Percentiles rank a stretch among this genome's conserved stretches.
These are phyloP conservation scores for Scaptodrosophila latifasciaeformis DNA, from an alignment of 2,888 invertebrate genomes.

Conservation along the genomic window DNA sequence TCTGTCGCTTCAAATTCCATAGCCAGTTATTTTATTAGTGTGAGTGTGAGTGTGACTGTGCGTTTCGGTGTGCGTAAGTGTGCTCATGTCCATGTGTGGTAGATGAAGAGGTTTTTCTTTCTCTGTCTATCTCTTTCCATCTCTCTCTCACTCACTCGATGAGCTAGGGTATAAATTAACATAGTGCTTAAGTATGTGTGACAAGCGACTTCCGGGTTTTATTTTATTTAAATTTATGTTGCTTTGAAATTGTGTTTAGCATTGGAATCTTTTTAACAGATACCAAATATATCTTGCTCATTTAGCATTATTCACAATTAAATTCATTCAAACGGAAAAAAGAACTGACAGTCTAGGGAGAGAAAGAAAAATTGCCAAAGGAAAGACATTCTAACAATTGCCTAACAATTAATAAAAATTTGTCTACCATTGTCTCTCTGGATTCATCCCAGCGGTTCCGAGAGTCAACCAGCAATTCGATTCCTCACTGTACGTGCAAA, in stretches of 20 bases:
- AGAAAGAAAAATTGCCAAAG: too few species aligned
- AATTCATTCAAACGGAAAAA: conserved; percentile 50
- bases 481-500: too few species aligned
- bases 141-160: too few species aligned
- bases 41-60: conserved; percentile 1
- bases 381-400: too few species aligned
- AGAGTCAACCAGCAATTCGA: too few species aligned
- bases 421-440: too few species aligned
- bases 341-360: too few species aligned
- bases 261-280: too few species aligned
- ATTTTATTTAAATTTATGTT: conserved; percentile 63
- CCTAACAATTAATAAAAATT: too few species aligned
- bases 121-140: too few species aligned
- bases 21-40: conserved; percentile 33
- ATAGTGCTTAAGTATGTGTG: conserved; percentile 69
- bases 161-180: conserved; percentile 57
- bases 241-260: conserved; percentile 55
- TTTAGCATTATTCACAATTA: conserved; percentile 44
- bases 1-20: conserved; percentile 64
- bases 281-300: conserved; percentile 12
- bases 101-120: too few species aligned
- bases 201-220: conserved; percentile 66
- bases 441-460: too few species aligned
- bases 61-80: conserved; percentile 3
- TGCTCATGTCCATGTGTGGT: conserved; percentile 2